Evolutionary conservation across 2,797 vertebrate species (phyloP).

Genomic region (Serranus cabrilla): DNA sequence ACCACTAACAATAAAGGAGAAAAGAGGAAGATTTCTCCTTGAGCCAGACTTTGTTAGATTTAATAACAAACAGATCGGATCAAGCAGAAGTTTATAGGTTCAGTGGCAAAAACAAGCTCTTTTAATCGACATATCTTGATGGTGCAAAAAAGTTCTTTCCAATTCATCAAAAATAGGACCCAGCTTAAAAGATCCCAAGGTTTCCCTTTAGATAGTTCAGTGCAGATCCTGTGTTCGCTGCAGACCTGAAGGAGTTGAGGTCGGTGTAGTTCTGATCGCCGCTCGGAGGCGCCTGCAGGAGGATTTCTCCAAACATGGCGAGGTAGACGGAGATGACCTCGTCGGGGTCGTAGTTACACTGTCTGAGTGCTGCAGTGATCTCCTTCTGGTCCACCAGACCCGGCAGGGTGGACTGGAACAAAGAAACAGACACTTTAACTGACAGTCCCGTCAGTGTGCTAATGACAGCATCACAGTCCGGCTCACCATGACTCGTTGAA

Average conservation of each 20-base stretch:
- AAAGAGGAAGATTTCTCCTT: too few relatives aligned
- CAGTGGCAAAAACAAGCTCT: too few relatives aligned
- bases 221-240: background rate
- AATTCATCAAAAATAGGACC: too few relatives aligned
- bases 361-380: conserved; percentile 79
- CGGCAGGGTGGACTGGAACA: conserved; percentile 71
- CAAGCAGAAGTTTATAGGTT: too few relatives aligned
- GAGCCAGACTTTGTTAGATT: too few relatives aligned
- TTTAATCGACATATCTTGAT: too few relatives aligned
- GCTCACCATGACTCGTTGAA: conserved; percentile 78
- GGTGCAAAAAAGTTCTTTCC: too few relatives aligned
- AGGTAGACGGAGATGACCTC: conserved; percentile 82
- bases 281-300: conserved; percentile 57
- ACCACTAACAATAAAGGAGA: too few relatives aligned
- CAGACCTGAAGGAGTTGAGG: conserved; percentile 74
- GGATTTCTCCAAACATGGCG: conserved; percentile 80
- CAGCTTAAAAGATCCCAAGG: too few relatives aligned
- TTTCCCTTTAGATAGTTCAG: background rate
- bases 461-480: background rate
- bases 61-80: too few relatives aligned
- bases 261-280: conserved; percentile 59
- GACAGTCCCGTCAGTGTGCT: too few relatives aligned
- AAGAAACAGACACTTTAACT: background rate
- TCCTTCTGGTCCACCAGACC: conserved; percentile 80
- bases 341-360: conserved; percentile 82